Conservation (phyloP, 2,888 invertebrate genomes). For the Callosobruchus maculatus region DNA sequence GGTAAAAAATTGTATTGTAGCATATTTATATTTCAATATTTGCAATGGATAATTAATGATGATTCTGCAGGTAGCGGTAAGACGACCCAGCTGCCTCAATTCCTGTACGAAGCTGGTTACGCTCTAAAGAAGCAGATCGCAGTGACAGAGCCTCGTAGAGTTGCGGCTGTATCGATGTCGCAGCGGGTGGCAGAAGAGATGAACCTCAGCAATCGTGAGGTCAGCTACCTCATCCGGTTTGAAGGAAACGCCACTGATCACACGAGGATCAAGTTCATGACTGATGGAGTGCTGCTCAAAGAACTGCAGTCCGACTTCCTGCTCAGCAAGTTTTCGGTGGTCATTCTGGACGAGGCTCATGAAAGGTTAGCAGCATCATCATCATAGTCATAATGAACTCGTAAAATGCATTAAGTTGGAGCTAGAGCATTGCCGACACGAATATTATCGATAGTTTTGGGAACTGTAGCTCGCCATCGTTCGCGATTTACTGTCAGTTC, state of each 20-base stretch:
- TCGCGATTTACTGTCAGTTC: no score
- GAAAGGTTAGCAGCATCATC: constrained; percentile 80
- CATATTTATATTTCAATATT: no score
- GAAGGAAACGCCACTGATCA: constrained; percentile 86
- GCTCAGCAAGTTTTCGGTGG: constrained; percentile 83
- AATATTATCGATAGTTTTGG: no score
- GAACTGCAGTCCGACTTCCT: constrained; percentile 82
- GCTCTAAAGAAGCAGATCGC: constrained; percentile 79
- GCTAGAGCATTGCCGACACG: no score
- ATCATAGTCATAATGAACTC: no score
- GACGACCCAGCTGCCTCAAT: constrained; percentile 98
- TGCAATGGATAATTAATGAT: no score
- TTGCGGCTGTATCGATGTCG: constrained; percentile 97
- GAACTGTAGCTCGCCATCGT: no score
- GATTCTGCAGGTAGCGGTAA: constrained; percentile 70
- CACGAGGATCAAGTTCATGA: constrained; percentile 98
- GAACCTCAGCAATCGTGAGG: constrained; percentile 67
- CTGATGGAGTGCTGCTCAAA: constrained; percentile 93
- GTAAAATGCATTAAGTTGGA: background rate
- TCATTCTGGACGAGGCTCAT: constrained; percentile 97
- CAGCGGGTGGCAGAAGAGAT: constrained; percentile 87
- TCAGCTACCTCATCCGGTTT: constrained; percentile 92
- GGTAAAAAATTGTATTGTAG: no score
- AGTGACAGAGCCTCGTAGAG: constrained; percentile 95
- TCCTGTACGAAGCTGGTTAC: constrained; percentile 93